Evolutionary conservation across 2,888 invertebrate species (phyloP).

Genomic region (Ormyrus nitidulus): DNA sequence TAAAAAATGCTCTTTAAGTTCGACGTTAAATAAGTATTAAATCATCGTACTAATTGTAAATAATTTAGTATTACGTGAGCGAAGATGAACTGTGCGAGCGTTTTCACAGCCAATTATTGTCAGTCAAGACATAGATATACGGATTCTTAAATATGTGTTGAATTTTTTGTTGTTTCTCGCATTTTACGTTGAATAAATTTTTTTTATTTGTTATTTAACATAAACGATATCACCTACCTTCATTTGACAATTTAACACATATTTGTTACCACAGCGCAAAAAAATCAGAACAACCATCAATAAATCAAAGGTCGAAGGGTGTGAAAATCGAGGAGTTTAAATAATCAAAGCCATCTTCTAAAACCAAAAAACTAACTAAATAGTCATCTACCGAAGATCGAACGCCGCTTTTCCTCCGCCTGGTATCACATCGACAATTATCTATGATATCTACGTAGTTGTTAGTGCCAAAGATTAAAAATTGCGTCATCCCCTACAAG

Average conservation of each 20-base stretch:
- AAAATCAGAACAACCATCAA: conserved; percentile 7
- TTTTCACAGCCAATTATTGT: neutral
- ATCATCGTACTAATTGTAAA: neutral
- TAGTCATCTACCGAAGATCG: neutral
- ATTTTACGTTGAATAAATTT: neutral
- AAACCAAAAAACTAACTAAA: conserved; percentile 4
- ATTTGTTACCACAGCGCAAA: neutral
- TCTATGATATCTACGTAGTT: conserved; percentile 28
- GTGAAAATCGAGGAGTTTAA: conserved; percentile 22
- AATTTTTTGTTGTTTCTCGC: neutral
- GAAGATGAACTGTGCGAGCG: neutral
- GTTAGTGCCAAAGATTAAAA: conserved; percentile 43
- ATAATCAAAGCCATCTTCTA: conserved; percentile 38
- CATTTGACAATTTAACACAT: neutral
- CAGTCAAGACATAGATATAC: neutral
- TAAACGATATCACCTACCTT: too few species aligned
- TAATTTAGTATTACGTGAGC: neutral
- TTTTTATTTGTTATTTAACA: neutral
- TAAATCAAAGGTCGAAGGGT: conserved; percentile 43
- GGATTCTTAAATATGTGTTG: neutral
- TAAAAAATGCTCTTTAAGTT: neutral
- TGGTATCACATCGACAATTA: conserved; percentile 46
- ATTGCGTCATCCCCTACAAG: conserved; percentile 10
- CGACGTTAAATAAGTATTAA: too few species aligned
- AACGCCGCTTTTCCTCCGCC: conserved; percentile 37